Evolutionary conservation across 1,140 invertebrate species (phyloP), one percentile per base, ranked within the genome.

Genomic region (Ooceraea biroi): DNA sequence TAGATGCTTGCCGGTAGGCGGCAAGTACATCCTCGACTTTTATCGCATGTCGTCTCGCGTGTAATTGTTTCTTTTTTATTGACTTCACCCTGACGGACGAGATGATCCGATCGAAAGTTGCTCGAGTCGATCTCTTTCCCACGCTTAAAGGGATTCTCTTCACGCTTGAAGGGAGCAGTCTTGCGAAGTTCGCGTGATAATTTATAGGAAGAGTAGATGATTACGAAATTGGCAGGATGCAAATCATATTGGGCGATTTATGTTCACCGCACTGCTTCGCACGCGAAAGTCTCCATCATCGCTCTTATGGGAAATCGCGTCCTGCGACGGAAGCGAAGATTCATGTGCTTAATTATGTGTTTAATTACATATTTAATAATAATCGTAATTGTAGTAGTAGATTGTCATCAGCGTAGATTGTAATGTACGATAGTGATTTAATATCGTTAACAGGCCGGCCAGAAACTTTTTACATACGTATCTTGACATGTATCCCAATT

Each of bases 21-120:
- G 30, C 25, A 7, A 11, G 30, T 22, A 69, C 52, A 57, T 69
- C 44, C n/a, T 44, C 12, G 63, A 57, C 50, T 69, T 71, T 80
- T 58, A 80, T 69, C 41, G 36, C 30, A 7, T 69, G n/a, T 58
- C 50, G 8, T 71, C n/a, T 19, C 11, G 17, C 36, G 22, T 78
- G 36, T 69, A 69, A 69, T 30, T 44, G 17, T 46, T 46, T 57
- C 36, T 36, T 2, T 44, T 58, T 25, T 30, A 80, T 30, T 46
- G 36, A 44, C 19, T 27, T 57, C 17, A 12, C 3, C 7, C 36
- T 14, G 14, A 19, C 17, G 7, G 12, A 57, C 41, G 0, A 19
- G 3, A 44, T 57, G 12, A 41, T 25, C 22, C 27, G n/a, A 71
- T 69, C 27, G 55, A 3, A 41, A 57, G 27, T 36, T 36, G 36